Conservation (phyloP, 2,113 vertebrate species). For the Furnarius figulus region DNA sequence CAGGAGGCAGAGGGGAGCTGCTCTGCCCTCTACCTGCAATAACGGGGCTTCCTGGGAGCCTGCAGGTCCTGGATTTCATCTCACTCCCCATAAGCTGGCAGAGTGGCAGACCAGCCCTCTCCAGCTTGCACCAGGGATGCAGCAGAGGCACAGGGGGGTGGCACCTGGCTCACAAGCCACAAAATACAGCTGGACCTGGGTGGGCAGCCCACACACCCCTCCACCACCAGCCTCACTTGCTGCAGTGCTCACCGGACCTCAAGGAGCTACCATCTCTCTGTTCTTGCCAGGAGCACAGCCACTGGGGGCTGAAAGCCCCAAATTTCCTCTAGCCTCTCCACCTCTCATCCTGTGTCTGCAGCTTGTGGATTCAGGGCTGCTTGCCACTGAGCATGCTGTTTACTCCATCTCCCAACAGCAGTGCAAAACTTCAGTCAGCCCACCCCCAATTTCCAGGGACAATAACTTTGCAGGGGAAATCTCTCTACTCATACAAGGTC, state of each 20-base stretch:
- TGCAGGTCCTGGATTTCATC: background rate
- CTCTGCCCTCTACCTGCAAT: background rate
- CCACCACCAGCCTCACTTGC: background rate
- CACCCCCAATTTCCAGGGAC: rapidly evolving
- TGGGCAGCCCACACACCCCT: rapidly evolving
- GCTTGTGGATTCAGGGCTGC: background rate
- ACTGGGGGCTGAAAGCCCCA: background rate
- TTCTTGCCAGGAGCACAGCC: background rate
- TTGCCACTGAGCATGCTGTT: background rate
- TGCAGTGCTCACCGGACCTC: rapidly evolving
- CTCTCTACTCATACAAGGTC: background rate
- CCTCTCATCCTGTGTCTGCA: background rate
- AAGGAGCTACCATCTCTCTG: background rate
- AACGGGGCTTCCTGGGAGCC: background rate
- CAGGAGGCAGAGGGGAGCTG: background rate
- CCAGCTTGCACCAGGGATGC: rapidly evolving
- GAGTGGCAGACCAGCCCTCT: background rate
- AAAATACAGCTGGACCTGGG: background rate
- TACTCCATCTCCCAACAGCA: background rate
- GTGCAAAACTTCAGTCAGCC: background rate
- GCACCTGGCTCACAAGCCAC: background rate
- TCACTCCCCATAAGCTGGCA: background rate
- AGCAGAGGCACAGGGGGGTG: background rate
- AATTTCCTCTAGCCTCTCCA: background rate
- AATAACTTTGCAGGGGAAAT: rapidly evolving